Conservation (phyloP, 2,797 vertebrate genomes). For the Nyctalus aviator region DNA sequence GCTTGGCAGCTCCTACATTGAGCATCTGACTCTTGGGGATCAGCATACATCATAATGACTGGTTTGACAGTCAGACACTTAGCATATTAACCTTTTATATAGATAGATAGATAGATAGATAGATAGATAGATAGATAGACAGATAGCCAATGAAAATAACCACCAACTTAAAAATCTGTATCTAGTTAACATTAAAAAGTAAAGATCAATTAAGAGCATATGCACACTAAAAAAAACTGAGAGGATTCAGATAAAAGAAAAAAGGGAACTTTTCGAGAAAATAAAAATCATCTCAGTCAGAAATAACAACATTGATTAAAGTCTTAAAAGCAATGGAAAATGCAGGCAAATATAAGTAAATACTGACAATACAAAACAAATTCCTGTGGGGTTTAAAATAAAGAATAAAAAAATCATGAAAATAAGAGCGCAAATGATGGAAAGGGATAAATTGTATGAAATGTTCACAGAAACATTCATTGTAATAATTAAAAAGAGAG, state of each 20-base stretch:
- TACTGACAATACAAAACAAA: neutral
- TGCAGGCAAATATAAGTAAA: neutral
- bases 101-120: too few species aligned
- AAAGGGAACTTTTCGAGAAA: neutral
- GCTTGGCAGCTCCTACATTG: too few species aligned
- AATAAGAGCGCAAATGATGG: neutral
- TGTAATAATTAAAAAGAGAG: neutral
- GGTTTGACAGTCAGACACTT: too few species aligned
- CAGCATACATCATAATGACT: too few species aligned
- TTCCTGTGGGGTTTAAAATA: neutral
- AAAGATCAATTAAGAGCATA: neutral
- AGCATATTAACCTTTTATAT: too few species aligned
- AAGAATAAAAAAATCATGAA: neutral
- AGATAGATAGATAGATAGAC: too few species aligned
- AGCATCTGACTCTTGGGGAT: too few species aligned
- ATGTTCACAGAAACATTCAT: neutral
- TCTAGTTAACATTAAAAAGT: neutral
- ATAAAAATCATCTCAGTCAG: neutral
- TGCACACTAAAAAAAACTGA: neutral
- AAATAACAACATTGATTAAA: neutral
- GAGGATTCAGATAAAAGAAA: neutral
- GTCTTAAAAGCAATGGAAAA: neutral
- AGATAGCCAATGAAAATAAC: neutral
- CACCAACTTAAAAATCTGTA: neutral
- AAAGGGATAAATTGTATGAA: neutral